These are phyloP conservation scores for Todus mexicanus DNA, from an alignment of 2,797 vertebrate species.

Conservation along the genomic window DNA sequence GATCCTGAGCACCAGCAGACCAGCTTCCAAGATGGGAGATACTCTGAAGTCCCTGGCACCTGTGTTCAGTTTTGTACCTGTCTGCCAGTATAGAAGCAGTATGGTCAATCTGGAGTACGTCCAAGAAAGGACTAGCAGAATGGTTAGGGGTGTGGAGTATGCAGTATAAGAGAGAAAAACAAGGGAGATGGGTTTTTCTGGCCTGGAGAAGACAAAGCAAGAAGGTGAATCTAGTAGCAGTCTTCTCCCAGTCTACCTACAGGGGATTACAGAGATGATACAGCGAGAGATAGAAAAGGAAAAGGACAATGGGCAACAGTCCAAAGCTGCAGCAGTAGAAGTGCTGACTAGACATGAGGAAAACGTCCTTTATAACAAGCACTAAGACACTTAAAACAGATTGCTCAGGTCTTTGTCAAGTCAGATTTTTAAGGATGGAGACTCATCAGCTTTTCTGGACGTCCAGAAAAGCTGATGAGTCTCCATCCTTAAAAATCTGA, in stretches of 20 bases:
- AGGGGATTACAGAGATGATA: background rate
- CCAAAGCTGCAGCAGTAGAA: background rate
- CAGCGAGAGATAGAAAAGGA: background rate
- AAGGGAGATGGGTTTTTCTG: background rate
- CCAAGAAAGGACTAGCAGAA: background rate
- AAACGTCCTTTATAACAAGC: background rate
- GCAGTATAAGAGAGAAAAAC: background rate
- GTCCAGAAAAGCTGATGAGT: background rate
- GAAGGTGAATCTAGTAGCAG: background rate
- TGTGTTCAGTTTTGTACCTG: background rate
- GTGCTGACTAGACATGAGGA: background rate
- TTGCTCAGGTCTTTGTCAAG: background rate
- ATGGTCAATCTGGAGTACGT: background rate
- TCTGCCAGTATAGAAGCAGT: background rate
- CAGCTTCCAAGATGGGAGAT: background rate
- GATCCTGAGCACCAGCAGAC: background rate
- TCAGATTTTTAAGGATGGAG: background rate
- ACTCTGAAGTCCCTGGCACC: background rate
- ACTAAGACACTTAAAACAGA: background rate
- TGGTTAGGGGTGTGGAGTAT: background rate
- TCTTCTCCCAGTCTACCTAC: background rate
- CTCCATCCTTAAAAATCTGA: background rate
- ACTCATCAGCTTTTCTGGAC: background rate
- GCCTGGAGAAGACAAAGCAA: background rate
- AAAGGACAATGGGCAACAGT: background rate